A percentile compares a stretch with the other conserved stretches of the same genome.
Conservation (phyloP, 2,113 vertebrate genomes). For the Entelurus aequoreus region DNA sequence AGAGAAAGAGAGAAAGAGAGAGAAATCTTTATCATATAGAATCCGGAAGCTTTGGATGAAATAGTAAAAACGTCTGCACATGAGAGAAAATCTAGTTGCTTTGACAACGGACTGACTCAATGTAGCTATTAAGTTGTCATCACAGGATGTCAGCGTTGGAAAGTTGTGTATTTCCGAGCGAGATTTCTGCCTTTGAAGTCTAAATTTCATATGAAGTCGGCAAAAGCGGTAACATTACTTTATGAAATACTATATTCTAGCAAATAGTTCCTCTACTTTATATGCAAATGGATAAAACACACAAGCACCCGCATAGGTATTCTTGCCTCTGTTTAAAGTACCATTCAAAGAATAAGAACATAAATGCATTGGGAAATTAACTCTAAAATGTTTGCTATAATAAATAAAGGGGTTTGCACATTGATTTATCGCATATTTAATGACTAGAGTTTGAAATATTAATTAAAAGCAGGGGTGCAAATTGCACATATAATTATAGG, state of each 20-base stretch:
- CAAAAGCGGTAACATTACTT: neutral
- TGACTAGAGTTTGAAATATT: no score
- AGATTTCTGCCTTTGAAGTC: neutral
- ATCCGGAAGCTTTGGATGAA: neutral
- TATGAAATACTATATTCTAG: neutral
- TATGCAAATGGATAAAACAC: no score
- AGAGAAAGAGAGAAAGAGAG: constrained; percentile 9
- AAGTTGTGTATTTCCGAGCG: neutral
- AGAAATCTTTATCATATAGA: neutral
- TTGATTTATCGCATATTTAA: no score
- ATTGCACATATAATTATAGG: no score
- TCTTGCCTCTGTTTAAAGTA: no score
- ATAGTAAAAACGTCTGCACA: neutral
- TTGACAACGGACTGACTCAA: neutral
- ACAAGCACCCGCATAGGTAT: no score
- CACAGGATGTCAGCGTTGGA: neutral
- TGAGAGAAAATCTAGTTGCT: neutral
- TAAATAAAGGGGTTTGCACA: no score
- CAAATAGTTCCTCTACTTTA: no score
- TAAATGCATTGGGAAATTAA: no score
- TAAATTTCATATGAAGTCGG: neutral
- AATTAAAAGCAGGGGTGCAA: no score
- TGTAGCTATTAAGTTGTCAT: neutral
- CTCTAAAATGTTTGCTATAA: no score
- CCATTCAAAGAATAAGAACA: no score